Evolutionary conservation across 2,113 vertebrate genomes (phyloP).

Genomic region (Callocephalon fimbriatum): DNA sequence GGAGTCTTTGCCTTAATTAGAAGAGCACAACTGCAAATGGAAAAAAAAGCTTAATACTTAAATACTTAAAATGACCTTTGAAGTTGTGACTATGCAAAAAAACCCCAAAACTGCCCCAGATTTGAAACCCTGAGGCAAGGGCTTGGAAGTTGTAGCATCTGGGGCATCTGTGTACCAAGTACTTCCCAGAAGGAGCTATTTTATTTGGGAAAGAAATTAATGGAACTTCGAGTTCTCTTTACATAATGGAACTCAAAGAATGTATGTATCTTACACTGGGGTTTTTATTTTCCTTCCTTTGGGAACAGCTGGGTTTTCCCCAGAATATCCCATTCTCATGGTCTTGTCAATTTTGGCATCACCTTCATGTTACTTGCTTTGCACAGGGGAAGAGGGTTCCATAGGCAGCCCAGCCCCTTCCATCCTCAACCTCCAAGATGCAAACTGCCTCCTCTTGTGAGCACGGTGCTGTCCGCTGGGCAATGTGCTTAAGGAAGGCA

Average conservation of each 20-base stretch:
- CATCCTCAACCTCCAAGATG: rapidly evolving
- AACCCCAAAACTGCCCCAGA: background rate
- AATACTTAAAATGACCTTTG: background rate
- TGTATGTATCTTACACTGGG: rapidly evolving
- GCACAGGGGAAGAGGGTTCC: rapidly evolving
- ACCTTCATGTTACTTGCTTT: background rate
- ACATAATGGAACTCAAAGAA: background rate
- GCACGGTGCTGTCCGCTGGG: rapidly evolving
- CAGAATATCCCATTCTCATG: background rate
- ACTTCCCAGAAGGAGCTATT: background rate
- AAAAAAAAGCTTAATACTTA: background rate
- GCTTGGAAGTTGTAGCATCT: rapidly evolving
- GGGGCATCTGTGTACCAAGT: background rate
- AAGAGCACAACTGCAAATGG: background rate
- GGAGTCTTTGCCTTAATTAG: background rate
- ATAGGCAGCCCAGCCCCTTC: background rate
- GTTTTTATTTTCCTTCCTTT: background rate
- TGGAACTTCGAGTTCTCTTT: background rate
- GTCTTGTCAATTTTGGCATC: background rate
- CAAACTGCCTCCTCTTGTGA: background rate
- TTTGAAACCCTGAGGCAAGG: background rate
- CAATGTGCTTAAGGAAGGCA: rapidly evolving
- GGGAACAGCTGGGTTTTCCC: constrained; percentile 22
- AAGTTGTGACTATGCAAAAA: background rate
- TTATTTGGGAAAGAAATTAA: background rate